These are phyloP conservation scores for Acanthiza pusilla DNA, from an alignment of 2,797 vertebrate species.

Conservation along the genomic window DNA sequence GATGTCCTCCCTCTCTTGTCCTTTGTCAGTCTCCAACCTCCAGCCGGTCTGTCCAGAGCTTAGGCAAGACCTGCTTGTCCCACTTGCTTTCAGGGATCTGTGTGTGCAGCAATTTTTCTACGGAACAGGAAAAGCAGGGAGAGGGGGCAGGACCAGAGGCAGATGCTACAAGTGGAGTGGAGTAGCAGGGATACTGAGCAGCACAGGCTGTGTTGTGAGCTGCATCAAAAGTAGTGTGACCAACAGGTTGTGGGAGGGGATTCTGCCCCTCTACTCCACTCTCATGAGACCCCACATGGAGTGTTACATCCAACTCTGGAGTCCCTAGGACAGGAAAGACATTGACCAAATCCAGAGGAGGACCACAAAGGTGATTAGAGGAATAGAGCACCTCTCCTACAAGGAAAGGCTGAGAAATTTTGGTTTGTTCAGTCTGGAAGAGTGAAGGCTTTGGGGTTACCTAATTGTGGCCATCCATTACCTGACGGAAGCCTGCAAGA, in stretches of 20 bases:
- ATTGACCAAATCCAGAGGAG: rapidly evolving
- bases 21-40: background rate
- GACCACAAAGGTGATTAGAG: background rate
- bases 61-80: background rate
- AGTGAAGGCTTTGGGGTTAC: background rate
- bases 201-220: background rate
- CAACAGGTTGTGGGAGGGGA: background rate
- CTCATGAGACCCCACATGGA: background rate
- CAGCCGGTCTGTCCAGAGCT: background rate
- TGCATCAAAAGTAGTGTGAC: background rate
- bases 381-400: background rate
- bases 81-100: background rate
- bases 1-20: background rate
- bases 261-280: background rate
- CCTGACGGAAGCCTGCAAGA: background rate
- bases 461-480: background rate
- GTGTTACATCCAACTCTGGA: background rate
- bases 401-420: background rate
- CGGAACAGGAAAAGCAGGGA: background rate
- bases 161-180: background rate
- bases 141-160: background rate
- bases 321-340: background rate
- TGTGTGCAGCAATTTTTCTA: background rate
- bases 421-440: background rate
- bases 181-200: background rate